Evolutionary conservation across 2,888 invertebrate genomes (phyloP).

Genomic region (Agrotis exclamationis): DNA sequence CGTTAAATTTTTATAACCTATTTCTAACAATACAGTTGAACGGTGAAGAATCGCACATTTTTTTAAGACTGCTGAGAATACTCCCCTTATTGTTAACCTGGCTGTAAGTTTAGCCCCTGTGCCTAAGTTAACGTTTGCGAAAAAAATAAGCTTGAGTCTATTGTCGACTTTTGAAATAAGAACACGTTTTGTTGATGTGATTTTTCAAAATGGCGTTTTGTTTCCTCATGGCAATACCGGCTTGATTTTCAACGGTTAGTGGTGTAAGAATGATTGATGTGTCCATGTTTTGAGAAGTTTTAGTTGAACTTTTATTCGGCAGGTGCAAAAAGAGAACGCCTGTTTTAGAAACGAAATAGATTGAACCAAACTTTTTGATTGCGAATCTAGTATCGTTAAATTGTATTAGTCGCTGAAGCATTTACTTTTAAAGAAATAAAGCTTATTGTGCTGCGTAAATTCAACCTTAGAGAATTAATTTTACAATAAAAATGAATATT

Average conservation of each 20-base stretch:
- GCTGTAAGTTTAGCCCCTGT: conserved; percentile 76
- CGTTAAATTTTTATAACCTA: conserved; percentile 68
- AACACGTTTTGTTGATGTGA: conserved; percentile 75
- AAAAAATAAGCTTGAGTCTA: conserved; percentile 73
- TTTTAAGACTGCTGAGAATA: conserved; percentile 53
- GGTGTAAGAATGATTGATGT: conserved; percentile 56
- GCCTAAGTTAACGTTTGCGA: conserved; percentile 80
- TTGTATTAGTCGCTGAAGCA: background rate
- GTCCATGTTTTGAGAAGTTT: conserved; percentile 24
- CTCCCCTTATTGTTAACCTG: conserved; percentile 76
- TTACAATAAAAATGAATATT: conserved; percentile 18
- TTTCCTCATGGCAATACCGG: conserved; percentile 67
- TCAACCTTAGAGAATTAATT: conserved; percentile 6
- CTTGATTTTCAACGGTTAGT: conserved; percentile 72
- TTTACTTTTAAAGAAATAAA: background rate
- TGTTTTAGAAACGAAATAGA: conserved; percentile 4
- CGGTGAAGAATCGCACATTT: conserved; percentile 42
- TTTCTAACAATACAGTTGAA: conserved; percentile 56
- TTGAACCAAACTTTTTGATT: background rate
- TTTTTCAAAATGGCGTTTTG: conserved; percentile 75
- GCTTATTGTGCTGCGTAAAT: conserved; percentile 3
- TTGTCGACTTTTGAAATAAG: conserved; percentile 78
- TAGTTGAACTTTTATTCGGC: background rate
- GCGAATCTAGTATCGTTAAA: background rate
- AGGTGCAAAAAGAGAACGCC: conserved; percentile 27